Evolutionary conservation across 2,113 vertebrate species (phyloP), one percentile per base, ranked within the genome.

Genomic region (Rhinichthys klamathensis): DNA sequence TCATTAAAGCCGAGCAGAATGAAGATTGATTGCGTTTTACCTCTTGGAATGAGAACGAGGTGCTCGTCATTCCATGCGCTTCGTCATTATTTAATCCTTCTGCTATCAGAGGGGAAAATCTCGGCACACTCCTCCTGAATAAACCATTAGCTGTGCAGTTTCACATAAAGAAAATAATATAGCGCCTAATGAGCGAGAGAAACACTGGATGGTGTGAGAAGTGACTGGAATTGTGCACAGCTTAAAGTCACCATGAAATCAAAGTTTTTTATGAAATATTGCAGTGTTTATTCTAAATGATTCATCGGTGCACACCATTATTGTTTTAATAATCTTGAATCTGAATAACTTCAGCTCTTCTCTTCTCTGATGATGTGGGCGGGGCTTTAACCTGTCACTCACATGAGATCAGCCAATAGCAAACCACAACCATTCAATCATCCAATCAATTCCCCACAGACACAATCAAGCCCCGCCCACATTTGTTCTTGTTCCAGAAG

Each of bases 81-180:
- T 87, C 77, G 23, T 46, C 80, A 77, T 88, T 89, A 85, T 89
- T 84, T 93, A 92, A 91, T 93, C 86, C 89, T 88, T 85, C 84
- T 86, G 82, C 89, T 75, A 88, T 91, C 88, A 83, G 86, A 89
- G 89, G 69, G 86, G 87, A 89, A 92, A 85, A 89, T 91, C 87
- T 86, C 84, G 69, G 89, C 88, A 89, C 88, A 90, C 46, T 4
- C 92, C 88, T 92, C 88, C 92, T 93, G 89, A 93, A 92, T 93
- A 91, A 89, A 90, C 84, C 86, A 92, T 93, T 72, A 86, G 32
- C 84, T 69, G 46, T 3, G 30, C 85, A 82, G 73, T 90, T 85
- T 89, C 70, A 27, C n/a, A 70, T 82, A 74, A 35, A 83, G 77
- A 82, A 76, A 51, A 73, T 60, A 84, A 70, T 23, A 69, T 35